Percentiles rank a stretch among this genome's conserved stretches.
Conservation (phyloP, 2,113 vertebrate genomes). For the Laticauda colubrina region DNA sequence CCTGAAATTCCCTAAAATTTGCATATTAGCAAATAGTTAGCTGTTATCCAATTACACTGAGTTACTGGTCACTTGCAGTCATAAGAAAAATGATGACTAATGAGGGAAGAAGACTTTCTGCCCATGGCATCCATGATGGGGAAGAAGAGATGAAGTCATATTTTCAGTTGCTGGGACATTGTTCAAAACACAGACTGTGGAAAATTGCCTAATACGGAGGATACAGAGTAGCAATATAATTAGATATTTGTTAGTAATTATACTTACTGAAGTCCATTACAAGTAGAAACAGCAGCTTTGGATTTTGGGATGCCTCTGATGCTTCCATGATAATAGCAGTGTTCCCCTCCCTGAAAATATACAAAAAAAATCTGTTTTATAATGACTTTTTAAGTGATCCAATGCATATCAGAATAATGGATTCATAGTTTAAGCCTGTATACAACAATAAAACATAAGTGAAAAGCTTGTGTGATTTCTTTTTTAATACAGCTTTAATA, state of each 20-base stretch:
- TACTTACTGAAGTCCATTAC: conserved; percentile 96
- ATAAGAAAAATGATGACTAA: neutral
- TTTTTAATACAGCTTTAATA: neutral
- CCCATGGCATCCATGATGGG: neutral
- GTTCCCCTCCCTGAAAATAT: conserved; percentile 86
- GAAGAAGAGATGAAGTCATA: neutral
- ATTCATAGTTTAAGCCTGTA: neutral
- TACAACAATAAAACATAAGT: neutral
- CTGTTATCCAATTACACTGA: neutral
- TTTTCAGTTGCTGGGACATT: neutral
- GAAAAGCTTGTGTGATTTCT: neutral
- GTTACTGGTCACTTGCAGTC: neutral
- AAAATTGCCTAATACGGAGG: neutral
- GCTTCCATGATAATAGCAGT: conserved; percentile 95
- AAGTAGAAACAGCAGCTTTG: conserved; percentile 88
- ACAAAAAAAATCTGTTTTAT: neutral
- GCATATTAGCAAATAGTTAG: neutral
- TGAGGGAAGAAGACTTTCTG: neutral
- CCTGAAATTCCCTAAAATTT: neutral
- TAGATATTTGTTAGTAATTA: neutral
- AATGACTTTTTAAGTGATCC: neutral
- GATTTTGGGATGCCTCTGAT: conserved; percentile 85
- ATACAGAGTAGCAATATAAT: neutral
- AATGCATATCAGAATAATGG: neutral
- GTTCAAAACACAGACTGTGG: neutral